These are phyloP conservation scores for Phorcus lineatus DNA, from an alignment of 2,888 invertebrate species.

Conservation along the genomic window DNA sequence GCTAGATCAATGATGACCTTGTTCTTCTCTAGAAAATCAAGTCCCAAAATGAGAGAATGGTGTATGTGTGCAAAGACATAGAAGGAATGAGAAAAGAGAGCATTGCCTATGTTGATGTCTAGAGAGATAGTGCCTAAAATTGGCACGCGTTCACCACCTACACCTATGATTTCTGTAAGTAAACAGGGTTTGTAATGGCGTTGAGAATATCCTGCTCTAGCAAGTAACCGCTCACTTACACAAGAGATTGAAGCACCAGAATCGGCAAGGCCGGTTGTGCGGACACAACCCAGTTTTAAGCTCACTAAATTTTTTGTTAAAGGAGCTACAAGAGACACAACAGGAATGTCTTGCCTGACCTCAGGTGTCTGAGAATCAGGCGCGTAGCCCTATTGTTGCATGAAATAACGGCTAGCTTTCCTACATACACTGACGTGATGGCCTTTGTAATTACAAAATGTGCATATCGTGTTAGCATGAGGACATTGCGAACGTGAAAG, in stretches of 20 bases:
- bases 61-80: background rate
- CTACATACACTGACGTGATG: background rate
- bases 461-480: background rate
- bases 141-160: no score
- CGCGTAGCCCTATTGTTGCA: background rate
- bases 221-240: no score
- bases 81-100: background rate
- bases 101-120: background rate
- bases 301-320: background rate
- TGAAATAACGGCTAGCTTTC: background rate
- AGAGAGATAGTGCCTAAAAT: no score
- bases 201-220: no score
- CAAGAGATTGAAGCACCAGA: no score
- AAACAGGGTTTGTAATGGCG: no score
- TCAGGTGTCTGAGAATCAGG: slow-evolving; percentile 1
- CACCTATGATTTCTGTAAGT: no score
- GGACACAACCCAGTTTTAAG: background rate
- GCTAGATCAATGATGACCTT: background rate
- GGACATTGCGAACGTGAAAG: background rate
- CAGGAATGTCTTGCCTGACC: background rate
- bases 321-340: background rate
- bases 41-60: background rate
- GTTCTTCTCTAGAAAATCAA: background rate
- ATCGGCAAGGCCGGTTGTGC: background rate
- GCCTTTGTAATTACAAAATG: background rate